Evolutionary conservation across 2,113 vertebrate genomes (phyloP).

Genomic region (Pongo abelii): DNA sequence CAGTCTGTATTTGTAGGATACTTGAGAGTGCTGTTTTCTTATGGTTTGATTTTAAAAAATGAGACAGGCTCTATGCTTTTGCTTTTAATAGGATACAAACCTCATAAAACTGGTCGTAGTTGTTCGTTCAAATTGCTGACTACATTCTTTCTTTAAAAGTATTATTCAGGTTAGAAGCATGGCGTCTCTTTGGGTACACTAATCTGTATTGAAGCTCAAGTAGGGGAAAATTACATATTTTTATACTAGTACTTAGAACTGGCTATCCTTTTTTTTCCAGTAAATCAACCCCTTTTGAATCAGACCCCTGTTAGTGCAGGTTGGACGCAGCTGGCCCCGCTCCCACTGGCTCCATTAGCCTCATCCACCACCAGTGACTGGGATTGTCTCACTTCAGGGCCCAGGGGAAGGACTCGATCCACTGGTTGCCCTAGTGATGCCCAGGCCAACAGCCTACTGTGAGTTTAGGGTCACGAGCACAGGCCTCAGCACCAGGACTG

Average conservation of each 20-base stretch:
- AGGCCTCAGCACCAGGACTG: neutral
- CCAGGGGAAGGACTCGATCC: neutral
- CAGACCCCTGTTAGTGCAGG: neutral
- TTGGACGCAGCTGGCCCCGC: too few species aligned
- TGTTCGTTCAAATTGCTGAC: neutral
- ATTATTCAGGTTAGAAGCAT: neutral
- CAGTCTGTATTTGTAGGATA: neutral
- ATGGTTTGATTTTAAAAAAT: neutral
- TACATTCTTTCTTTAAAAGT: neutral
- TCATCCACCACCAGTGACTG: neutral
- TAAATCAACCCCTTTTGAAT: neutral
- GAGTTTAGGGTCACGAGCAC: too few species aligned
- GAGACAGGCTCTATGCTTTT: neutral
- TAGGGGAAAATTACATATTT: neutral
- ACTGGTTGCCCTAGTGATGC: neutral
- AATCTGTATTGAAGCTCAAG: neutral
- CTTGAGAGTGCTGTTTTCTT: neutral
- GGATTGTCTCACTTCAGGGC: neutral
- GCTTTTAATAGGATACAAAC: neutral
- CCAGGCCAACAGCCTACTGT: too few species aligned
- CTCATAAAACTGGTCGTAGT: neutral
- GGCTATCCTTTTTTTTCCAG: neutral
- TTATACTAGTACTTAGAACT: neutral
- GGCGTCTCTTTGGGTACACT: neutral
- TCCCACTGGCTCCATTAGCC: too few species aligned